A percentile compares a stretch with the other conserved stretches of the same genome.
Evolutionary conservation across 1,140 invertebrate genomes (phyloP).

Genomic region (Listronotus oregonensis): DNA sequence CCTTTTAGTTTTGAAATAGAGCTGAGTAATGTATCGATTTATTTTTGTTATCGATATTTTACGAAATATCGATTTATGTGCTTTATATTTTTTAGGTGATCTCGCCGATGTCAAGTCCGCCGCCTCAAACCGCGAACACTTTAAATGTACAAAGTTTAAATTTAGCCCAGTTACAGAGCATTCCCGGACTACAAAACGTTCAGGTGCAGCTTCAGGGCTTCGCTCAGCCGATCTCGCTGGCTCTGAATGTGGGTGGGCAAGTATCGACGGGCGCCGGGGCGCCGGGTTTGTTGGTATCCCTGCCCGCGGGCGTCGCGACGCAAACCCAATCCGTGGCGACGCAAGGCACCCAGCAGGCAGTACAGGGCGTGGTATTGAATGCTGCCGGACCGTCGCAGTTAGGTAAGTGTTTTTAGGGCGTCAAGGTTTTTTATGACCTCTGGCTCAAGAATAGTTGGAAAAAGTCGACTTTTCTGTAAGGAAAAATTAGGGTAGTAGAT

Average conservation of each 20-base stretch:
- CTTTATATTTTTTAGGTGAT: constrained; percentile 44
- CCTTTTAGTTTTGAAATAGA: too few relatives aligned
- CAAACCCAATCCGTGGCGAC: constrained; percentile 50
- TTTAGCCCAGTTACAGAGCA: constrained; percentile 73
- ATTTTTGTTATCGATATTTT: too few relatives aligned
- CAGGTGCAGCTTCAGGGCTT: constrained; percentile 75
- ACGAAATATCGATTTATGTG: background rate
- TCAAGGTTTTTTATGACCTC: too few relatives aligned
- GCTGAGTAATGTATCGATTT: too few relatives aligned
- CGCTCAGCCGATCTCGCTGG: constrained; percentile 77
- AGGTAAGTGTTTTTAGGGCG: constrained; percentile 62
- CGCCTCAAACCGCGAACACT: constrained; percentile 58
- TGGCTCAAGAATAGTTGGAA: too few relatives aligned
- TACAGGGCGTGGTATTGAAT: constrained; percentile 51
- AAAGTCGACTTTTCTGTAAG: too few relatives aligned
- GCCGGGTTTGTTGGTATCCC: constrained; percentile 54
- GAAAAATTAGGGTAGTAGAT: too few relatives aligned
- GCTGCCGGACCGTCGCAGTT: constrained; percentile 46
- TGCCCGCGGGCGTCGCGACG: constrained; percentile 53
- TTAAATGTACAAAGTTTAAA: constrained; percentile 75
- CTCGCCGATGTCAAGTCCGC: constrained; percentile 64
- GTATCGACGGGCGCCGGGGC: constrained; percentile 48
- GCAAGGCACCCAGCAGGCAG: constrained; percentile 45
- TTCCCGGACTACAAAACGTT: constrained; percentile 79
- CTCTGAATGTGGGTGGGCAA: constrained; percentile 67